These are phyloP conservation scores for Genyomyrus donnyi DNA, from an alignment of 2,113 vertebrate genomes.

Conservation along the genomic window DNA sequence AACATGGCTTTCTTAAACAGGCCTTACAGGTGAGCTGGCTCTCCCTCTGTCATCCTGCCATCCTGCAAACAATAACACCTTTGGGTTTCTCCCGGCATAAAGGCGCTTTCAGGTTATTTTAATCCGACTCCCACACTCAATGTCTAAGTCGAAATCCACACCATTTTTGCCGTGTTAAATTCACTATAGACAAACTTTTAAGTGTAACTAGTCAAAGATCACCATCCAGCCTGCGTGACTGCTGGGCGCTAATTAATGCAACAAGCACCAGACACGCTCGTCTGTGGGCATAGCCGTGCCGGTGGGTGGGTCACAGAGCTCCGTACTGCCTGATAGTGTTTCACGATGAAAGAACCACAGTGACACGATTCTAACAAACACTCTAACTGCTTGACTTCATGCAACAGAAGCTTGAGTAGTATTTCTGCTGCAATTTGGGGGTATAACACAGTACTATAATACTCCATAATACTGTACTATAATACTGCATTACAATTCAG, in stretches of 20 bases:
- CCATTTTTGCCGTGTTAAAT: background rate
- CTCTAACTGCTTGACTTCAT: background rate
- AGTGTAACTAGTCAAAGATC: background rate
- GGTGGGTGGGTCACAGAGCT: background rate
- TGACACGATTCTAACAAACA: background rate
- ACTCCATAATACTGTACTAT: background rate
- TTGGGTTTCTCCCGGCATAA: background rate
- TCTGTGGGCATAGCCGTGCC: background rate
- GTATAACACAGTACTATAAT: background rate
- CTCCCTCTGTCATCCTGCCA: background rate
- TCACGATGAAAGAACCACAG: background rate
- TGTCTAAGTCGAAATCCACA: background rate
- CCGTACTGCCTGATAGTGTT: background rate
- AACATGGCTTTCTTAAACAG: background rate
- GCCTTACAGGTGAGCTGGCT: background rate
- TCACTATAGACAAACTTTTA: background rate
- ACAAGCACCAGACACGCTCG: background rate
- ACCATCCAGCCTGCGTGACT: background rate
- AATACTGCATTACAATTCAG: no score
- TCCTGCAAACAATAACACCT: background rate
- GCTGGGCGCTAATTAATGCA: slow-evolving; percentile 3
- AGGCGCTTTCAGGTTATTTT: background rate
- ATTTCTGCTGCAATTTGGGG: background rate
- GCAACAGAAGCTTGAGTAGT: background rate
- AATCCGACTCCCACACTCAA: background rate